Conservation (phyloP, 2,797 vertebrate genomes). For the Numenius phaeopus region DNA sequence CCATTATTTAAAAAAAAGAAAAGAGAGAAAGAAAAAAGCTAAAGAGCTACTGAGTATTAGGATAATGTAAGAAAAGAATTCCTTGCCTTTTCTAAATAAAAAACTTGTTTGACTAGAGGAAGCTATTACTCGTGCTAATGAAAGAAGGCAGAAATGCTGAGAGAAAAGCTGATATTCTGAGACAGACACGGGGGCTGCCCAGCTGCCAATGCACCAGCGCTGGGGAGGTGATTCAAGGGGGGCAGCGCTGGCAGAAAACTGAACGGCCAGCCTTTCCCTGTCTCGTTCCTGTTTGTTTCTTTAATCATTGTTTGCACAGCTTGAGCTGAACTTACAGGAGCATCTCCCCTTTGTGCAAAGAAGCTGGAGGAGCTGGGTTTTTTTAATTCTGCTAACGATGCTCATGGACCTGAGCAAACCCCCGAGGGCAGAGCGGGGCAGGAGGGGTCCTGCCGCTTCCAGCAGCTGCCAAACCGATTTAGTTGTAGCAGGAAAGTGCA, state of each 20-base stretch:
- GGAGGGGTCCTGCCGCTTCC: background rate
- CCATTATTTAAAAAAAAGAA: background rate
- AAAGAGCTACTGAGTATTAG: background rate
- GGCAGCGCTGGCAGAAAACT: too few relatives aligned
- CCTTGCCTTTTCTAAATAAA: background rate
- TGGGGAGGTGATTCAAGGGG: too few relatives aligned
- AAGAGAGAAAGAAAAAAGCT: background rate
- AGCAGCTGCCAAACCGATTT: background rate
- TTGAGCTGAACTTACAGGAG: background rate
- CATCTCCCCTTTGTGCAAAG: background rate
- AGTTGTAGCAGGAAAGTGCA: background rate
- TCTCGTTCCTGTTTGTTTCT: background rate
- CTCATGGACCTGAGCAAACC: accelerated
- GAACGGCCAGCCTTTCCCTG: too few relatives aligned
- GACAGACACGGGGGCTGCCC: too few relatives aligned
- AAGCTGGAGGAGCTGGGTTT: accelerated
- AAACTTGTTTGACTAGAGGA: background rate
- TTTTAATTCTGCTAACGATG: background rate
- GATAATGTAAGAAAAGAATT: background rate
- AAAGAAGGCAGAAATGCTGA: background rate
- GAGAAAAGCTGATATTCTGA: background rate
- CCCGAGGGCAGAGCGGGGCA: accelerated
- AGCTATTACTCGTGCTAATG: background rate
- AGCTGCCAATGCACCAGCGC: too few relatives aligned
- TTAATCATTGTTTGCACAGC: background rate